Evolutionary conservation across 1,140 invertebrate species (phyloP).

Genomic region (Bactericera cockerelli): DNA sequence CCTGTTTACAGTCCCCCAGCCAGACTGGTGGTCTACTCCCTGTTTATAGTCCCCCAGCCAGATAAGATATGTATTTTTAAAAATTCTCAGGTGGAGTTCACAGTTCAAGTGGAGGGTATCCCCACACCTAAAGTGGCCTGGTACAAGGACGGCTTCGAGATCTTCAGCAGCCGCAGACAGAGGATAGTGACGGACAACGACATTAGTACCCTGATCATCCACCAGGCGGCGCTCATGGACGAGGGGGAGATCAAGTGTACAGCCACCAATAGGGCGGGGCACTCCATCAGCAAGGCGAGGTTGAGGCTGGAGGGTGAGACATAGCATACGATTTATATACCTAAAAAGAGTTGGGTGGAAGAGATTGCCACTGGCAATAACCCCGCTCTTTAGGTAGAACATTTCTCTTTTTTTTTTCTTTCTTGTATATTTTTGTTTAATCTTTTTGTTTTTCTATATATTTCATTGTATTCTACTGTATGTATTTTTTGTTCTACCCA

Average conservation of each 20-base stretch:
- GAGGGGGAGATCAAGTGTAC: constrained; percentile 80
- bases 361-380: too few relatives aligned
- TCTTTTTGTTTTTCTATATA: too few relatives aligned
- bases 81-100: constrained; percentile 54
- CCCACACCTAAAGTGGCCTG: constrained; percentile 79
- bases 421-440: too few relatives aligned
- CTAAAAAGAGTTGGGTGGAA: too few relatives aligned
- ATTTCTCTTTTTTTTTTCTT: too few relatives aligned
- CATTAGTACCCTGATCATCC: constrained; percentile 60
- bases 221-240: constrained; percentile 58
- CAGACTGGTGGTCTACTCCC: too few relatives aligned
- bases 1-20: too few relatives aligned
- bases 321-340: background rate
- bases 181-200: constrained; percentile 60
- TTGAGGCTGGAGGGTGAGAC: constrained; percentile 51
- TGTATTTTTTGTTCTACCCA: too few relatives aligned
- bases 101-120: constrained; percentile 60
- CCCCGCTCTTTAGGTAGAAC: too few relatives aligned
- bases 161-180: constrained; percentile 63
- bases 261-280: constrained; percentile 65
- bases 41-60: too few relatives aligned
- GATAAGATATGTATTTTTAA: too few relatives aligned
- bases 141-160: constrained; percentile 79
- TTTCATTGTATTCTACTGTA: too few relatives aligned
- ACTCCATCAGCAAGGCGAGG: constrained; percentile 52